Evolutionary conservation across 2,888 invertebrate species (phyloP).

Genomic region (Cyclophora punctaria): DNA sequence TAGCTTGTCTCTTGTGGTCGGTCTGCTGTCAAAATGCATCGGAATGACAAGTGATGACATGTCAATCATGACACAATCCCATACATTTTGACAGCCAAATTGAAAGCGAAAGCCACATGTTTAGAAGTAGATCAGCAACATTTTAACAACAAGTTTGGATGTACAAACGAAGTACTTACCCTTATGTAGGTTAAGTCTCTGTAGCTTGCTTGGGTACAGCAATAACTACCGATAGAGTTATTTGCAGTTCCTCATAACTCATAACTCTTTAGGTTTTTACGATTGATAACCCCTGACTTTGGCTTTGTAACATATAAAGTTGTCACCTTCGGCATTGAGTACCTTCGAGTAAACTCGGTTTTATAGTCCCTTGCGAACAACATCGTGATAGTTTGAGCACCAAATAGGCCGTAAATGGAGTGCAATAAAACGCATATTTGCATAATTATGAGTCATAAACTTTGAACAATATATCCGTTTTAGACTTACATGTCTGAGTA

Average conservation of each 20-base stretch:
- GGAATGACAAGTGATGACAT: too few species aligned
- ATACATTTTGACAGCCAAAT: too few species aligned
- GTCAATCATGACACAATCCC: too few species aligned
- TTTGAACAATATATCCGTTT: conserved; percentile 17
- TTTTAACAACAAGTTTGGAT: too few species aligned
- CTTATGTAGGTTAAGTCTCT: too few species aligned
- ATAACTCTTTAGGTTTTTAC: too few species aligned
- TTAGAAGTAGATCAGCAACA: too few species aligned
- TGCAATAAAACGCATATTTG: conserved; percentile 32
- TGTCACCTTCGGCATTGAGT: neutral
- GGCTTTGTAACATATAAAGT: conserved; percentile 3
- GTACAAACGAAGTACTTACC: too few species aligned
- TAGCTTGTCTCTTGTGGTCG: too few species aligned
- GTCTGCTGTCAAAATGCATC: too few species aligned
- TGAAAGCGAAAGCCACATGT: too few species aligned
- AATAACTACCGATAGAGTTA: neutral
- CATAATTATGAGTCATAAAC: conserved; percentile 31
- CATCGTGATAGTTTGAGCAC: conserved; percentile 8
- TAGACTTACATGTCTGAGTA: conserved; percentile 3
- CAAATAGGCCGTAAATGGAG: conserved; percentile 23
- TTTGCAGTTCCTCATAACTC: neutral
- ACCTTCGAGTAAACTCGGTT: neutral
- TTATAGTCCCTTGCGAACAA: conserved; percentile 1
- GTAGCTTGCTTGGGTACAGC: too few species aligned
- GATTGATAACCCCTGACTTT: conserved; percentile 3